phyloP scores from a whole-genome alignment of 2,888 invertebrate genomes.

The Hetaerina titia region DNA sequence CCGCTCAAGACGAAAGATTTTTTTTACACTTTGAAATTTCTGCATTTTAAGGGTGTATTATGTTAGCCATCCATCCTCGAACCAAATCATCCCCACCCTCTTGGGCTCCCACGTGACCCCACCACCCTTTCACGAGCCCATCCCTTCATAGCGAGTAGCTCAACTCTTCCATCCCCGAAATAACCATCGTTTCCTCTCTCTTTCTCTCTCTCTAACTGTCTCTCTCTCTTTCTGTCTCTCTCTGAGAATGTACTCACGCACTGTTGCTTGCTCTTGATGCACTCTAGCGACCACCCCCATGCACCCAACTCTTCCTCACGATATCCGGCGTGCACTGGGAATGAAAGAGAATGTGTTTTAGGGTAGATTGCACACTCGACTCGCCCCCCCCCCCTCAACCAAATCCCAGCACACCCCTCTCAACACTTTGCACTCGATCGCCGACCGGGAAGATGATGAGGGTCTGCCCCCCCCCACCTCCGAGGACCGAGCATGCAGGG shows the following conservation, averaged over 20 bases:
- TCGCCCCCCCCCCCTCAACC: not conserved
- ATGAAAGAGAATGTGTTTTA: not conserved
- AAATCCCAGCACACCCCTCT: too few species aligned
- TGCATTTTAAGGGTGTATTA: too few species aligned
- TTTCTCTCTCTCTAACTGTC: not conserved
- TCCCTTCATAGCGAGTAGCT: not conserved
- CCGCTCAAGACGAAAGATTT: too few species aligned
- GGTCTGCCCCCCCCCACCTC: not conserved
- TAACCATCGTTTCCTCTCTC: not conserved
- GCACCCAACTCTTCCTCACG: not conserved
- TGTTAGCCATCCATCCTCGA: too few species aligned
- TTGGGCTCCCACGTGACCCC: too few species aligned
- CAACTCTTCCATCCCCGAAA: not conserved
- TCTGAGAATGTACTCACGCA: slow-evolving; percentile 59
- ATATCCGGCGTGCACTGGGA: not conserved
- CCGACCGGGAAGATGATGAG: not conserved
- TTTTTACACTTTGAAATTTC: too few species aligned
- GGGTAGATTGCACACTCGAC: not conserved
- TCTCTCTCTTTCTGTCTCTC: not conserved
- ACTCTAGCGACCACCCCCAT: slow-evolving; percentile 1
- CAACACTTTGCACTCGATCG: slow-evolving; percentile 13
- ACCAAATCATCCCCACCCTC: too few species aligned
- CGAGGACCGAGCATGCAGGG: too few species aligned
- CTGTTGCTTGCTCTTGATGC: slow-evolving; percentile 64
- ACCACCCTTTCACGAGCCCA: not conserved